Conservation (phyloP, 2,797 vertebrate genomes). For the Aulostomus chinensis region DNA sequence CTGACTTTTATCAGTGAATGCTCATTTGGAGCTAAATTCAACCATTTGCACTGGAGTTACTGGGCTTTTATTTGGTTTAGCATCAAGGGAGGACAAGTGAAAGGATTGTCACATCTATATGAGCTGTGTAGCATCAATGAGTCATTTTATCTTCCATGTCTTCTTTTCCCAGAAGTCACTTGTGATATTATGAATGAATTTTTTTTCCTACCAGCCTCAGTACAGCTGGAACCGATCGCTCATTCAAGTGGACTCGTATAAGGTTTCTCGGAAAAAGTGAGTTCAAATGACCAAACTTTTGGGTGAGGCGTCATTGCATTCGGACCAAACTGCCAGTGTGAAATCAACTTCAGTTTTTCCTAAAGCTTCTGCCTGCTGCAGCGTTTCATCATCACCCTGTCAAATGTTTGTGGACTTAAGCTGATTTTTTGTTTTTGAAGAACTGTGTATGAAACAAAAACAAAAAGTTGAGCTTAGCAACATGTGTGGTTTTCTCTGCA, state of each 20-base stretch:
- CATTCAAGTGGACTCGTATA: background rate
- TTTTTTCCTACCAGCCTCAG: background rate
- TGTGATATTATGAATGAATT: conserved; percentile 27
- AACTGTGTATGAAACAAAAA: too few species aligned
- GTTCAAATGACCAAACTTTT: background rate
- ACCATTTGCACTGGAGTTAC: too few species aligned
- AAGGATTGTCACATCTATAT: background rate
- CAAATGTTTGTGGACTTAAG: conserved; percentile 5
- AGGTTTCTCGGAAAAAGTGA: background rate
- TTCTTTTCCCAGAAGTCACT: conserved; percentile 17
- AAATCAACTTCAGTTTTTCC: background rate
- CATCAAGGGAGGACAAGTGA: background rate
- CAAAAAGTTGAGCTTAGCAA: too few species aligned
- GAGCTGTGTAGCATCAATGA: too few species aligned
- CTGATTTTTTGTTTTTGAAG: conserved; percentile 11
- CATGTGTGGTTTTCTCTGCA: too few species aligned
- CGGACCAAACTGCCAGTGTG: background rate
- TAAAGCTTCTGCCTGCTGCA: background rate
- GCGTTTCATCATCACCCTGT: background rate
- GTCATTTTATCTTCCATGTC: conserved; percentile 25
- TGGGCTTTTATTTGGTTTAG: too few species aligned
- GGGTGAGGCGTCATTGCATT: background rate
- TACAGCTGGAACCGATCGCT: conserved; percentile 6
- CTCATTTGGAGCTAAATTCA: too few species aligned
- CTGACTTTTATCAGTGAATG: too few species aligned